Percentiles rank a stretch among this genome's conserved stretches.
phyloP scores from a whole-genome alignment of 2,113 vertebrate genomes.

The Chaenocephalus aceratus region DNA sequence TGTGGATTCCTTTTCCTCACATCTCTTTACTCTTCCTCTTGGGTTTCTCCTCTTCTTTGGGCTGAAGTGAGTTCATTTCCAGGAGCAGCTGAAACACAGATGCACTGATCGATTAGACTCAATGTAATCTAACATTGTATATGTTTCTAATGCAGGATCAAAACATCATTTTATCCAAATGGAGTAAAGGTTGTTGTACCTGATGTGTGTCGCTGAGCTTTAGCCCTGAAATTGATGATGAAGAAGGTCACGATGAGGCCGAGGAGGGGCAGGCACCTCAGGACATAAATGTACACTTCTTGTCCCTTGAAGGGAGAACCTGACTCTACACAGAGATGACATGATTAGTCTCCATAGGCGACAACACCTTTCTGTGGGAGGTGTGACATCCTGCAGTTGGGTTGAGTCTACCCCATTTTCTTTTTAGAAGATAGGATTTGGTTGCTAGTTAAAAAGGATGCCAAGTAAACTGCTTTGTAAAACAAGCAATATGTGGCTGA shows the following conservation, averaged over 20 bases:
- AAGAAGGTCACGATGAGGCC: conserved; percentile 10
- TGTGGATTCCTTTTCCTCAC: not conserved
- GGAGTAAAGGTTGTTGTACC: conserved; percentile 11
- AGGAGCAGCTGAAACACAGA: conserved; percentile 14
- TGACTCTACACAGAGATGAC: conserved; percentile 11
- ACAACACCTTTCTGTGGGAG: not conserved
- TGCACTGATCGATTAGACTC: not conserved
- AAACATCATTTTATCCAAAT: not conserved
- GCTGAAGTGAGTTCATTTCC: not conserved
- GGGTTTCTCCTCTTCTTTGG: not conserved
- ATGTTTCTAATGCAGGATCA: not conserved
- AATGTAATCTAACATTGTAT: too few species aligned
- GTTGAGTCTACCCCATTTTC: too few species aligned
- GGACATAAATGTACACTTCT: not conserved
- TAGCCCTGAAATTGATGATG: not conserved
- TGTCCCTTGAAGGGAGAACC: rapidly evolving
- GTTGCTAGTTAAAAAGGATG: too few species aligned
- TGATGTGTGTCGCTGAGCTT: not conserved
- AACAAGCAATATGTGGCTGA: too few species aligned
- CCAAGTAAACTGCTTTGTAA: too few species aligned
- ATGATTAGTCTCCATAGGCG: not conserved
- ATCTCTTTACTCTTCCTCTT: not conserved
- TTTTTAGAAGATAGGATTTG: too few species aligned
- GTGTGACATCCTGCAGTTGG: not conserved
- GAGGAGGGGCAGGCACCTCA: conserved; percentile 30